A percentile compares a stretch with the other conserved stretches of the same genome.
Evolutionary conservation across 2,113 vertebrate species (phyloP).

Genomic region (Alouatta palliata): DNA sequence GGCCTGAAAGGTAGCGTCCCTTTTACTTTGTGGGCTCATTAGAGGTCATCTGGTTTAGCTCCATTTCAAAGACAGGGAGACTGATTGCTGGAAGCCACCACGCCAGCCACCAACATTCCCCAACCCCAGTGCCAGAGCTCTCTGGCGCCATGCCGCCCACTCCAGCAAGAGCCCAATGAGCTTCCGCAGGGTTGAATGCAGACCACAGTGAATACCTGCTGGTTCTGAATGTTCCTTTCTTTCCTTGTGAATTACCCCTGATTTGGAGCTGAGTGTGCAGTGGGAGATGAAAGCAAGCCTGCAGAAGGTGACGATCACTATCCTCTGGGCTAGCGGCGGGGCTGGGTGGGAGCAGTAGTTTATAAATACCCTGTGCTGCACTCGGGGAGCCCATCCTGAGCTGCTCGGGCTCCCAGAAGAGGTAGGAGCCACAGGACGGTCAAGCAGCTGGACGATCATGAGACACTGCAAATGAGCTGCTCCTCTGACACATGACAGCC

Average conservation of each 20-base stretch:
- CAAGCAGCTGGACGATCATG: not conserved
- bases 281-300: not conserved
- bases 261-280: fast-evolving
- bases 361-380: not conserved
- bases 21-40: not conserved
- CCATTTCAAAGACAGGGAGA: not conserved
- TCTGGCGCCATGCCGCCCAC: fast-evolving
- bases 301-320: not conserved
- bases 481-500: not conserved
- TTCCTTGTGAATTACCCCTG: not conserved
- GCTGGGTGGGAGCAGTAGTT: not conserved
- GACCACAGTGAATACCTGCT: fast-evolving
- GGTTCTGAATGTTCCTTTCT: not conserved
- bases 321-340: not conserved
- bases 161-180: fast-evolving
- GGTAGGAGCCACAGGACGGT: not conserved
- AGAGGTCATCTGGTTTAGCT: not conserved
- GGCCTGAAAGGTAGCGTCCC: not conserved
- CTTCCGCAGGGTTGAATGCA: not conserved
- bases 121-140: not conserved
- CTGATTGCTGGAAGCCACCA: not conserved
- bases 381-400: not conserved
- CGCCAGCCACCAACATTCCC: not conserved
- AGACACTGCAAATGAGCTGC: not conserved
- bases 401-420: not conserved